Percentiles rank a stretch among this genome's conserved stretches.
These are phyloP conservation scores for Myopa tessellatipennis DNA, from an alignment of 2,888 invertebrate species.

Conservation along the genomic window DNA sequence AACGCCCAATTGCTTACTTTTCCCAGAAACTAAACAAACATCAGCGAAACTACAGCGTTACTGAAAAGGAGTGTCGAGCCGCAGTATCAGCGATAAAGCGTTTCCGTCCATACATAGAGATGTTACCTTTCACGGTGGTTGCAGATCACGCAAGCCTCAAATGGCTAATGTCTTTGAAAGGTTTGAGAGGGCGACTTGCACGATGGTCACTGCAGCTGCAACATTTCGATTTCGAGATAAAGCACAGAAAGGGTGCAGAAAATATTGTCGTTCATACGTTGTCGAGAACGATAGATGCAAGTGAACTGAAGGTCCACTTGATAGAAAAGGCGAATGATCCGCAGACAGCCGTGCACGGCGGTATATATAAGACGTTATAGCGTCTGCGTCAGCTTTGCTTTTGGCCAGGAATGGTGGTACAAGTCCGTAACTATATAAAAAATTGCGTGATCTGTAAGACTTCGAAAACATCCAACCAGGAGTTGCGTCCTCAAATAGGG, in stretches of 20 bases:
- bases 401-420: neutral
- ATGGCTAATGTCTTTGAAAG: neutral
- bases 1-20: too few species aligned
- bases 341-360: constrained; percentile 9
- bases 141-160: neutral
- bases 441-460: too few species aligned
- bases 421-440: too few species aligned
- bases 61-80: neutral
- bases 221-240: neutral
- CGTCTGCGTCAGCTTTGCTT: neutral
- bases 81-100: neutral
- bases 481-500: neutral
- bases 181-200: neutral
- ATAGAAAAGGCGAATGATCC: constrained; percentile 25
- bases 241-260: neutral
- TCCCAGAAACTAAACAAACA: too few species aligned
- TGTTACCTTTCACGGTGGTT: neutral
- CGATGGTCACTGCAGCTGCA: constrained; percentile 10
- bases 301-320: neutral
- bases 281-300: neutral
- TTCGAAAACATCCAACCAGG: constrained; percentile 6
- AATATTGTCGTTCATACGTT: neutral
- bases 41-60: neutral
- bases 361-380: constrained; percentile 29
- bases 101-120: neutral